These are phyloP conservation scores for Colossoma macropomum DNA, from an alignment of 2,113 vertebrate genomes.

Conservation along the genomic window DNA sequence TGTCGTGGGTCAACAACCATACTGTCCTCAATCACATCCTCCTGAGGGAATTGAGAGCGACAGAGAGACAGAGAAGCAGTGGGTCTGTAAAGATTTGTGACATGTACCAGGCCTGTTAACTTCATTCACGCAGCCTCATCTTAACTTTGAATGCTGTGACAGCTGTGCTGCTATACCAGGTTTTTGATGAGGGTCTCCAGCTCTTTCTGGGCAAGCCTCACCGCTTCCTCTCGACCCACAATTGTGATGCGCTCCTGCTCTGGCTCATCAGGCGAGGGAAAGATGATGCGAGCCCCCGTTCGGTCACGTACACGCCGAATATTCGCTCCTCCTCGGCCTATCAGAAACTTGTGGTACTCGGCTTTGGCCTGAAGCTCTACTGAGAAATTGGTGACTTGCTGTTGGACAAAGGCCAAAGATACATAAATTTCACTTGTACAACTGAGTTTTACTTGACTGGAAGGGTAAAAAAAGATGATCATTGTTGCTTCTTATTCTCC, in stretches of 20 bases:
- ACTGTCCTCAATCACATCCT: conserved; percentile 81
- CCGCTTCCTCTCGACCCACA: conserved; percentile 79
- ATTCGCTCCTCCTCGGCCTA: conserved; percentile 79
- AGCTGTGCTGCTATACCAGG: conserved; percentile 68
- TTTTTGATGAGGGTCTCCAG: conserved; percentile 81
- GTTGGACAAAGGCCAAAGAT: not conserved
- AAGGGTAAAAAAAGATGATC: no score
- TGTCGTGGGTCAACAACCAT: conserved; percentile 79
- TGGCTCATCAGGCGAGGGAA: conserved; percentile 74
- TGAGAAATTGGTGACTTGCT: conserved; percentile 84
- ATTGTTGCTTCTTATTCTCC: no score
- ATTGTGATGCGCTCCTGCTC: conserved; percentile 84
- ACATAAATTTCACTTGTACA: not conserved
- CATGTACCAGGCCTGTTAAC: not conserved
- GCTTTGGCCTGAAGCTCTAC: conserved; percentile 78
- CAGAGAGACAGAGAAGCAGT: not conserved
- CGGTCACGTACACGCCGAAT: conserved; percentile 78
- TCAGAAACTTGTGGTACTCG: conserved; percentile 84
- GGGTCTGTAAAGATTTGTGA: no score
- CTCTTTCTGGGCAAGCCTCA: conserved; percentile 77
- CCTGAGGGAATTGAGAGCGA: conserved; percentile 64
- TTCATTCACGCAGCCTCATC: not conserved
- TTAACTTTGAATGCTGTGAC: not conserved
- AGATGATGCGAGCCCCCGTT: conserved; percentile 80
- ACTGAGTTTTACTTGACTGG: not conserved